These are phyloP conservation scores for Eristalis intricaria DNA, from an alignment of 2,888 invertebrate species.

Conservation along the genomic window DNA sequence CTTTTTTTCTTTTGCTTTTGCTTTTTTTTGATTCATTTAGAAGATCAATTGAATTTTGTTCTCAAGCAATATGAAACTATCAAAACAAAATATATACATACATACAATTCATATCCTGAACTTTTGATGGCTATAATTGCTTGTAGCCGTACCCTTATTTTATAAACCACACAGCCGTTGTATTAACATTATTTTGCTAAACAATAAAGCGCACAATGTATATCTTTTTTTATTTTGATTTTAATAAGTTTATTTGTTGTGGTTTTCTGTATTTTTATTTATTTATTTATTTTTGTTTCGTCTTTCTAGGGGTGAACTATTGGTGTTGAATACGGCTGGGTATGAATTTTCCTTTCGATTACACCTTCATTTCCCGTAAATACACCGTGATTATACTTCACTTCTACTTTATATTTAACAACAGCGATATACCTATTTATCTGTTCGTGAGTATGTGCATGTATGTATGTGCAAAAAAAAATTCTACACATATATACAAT, in stretches of 20 bases:
- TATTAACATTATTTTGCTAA: conserved; percentile 35
- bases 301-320: background rate
- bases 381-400: conserved; percentile 54
- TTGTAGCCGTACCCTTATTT: conserved; percentile 41
- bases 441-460: conserved; percentile 15
- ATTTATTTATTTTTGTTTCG: background rate
- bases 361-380: conserved; percentile 47
- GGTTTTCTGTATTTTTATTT: background rate
- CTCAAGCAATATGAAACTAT: conserved; percentile 30
- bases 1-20: background rate
- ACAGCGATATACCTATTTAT: conserved; percentile 57
- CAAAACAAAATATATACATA: conserved; percentile 61
- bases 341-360: conserved; percentile 32
- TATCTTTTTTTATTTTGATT: conserved; percentile 9
- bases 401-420: conserved; percentile 64
- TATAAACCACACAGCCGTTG: conserved; percentile 25
- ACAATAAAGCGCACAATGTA: conserved; percentile 7
- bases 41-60: conserved; percentile 27
- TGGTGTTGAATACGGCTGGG: conserved; percentile 3
- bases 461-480: conserved; percentile 5
- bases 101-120: conserved; percentile 65
- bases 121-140: conserved; percentile 40
- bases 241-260: background rate
- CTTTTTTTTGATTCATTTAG: background rate
- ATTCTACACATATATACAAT: conserved; percentile 6